Percentiles rank a stretch among this genome's conserved stretches.
These are phyloP conservation scores for Rhombomys opimus DNA, from an alignment of 2,113 vertebrate species.

Conservation along the genomic window DNA sequence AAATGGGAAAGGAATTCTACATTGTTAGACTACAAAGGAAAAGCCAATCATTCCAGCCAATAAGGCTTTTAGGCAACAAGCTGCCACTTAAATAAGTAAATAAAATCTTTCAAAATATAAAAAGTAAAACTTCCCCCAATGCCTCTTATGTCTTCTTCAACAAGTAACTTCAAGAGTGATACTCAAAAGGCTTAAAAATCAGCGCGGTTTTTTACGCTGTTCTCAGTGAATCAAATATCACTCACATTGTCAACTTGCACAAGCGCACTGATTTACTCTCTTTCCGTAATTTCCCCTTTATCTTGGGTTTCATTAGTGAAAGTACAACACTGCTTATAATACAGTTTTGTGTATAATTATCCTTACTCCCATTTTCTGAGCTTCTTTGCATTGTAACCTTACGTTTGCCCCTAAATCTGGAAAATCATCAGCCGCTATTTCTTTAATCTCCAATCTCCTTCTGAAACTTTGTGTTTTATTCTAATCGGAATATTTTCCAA, in stretches of 20 bases:
- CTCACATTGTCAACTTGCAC: background rate
- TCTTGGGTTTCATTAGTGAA: background rate
- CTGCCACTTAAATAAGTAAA: background rate
- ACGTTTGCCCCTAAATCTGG: background rate
- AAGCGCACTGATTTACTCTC: background rate
- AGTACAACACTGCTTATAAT: background rate
- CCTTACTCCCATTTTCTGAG: background rate
- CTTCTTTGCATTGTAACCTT: background rate
- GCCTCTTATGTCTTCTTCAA: background rate
- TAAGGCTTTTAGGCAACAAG: background rate
- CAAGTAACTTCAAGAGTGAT: background rate
- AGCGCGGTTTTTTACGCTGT: accelerated
- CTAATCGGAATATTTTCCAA: background rate
- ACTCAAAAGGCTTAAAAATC: background rate
- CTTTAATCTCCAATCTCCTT: background rate
- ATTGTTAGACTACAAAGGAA: background rate
- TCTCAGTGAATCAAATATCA: background rate
- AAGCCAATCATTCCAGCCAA: background rate
- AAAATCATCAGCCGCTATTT: background rate
- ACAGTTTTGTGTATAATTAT: background rate
- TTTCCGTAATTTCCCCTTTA: background rate
- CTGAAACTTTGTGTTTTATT: background rate
- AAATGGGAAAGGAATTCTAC: background rate
- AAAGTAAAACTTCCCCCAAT: background rate
- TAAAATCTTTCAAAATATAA: background rate